Evolutionary conservation across 2,797 vertebrate species (phyloP), one percentile per base, ranked within the genome.

Genomic region (Lophura swinhoii): DNA sequence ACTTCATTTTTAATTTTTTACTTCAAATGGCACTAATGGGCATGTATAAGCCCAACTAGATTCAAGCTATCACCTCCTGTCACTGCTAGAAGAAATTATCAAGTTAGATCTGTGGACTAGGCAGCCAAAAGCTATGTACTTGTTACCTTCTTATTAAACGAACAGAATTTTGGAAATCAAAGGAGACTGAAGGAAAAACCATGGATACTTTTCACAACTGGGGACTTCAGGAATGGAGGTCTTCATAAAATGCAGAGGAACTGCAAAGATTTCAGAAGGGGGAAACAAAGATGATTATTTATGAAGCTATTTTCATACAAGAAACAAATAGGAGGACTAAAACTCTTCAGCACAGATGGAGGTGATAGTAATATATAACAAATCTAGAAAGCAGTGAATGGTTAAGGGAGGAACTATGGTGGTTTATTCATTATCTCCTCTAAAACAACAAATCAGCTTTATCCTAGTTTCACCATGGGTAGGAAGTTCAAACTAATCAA

Each of bases 1-100:
- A 92, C 76, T 70, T 87, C 63, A 91, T 2, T 94, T 94, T 89
- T 84, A 80, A 10, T 39, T 81, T 94, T 93, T 66, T 21, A 86
- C 62, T 93, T 84, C 53, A 72, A 68, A 73, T 69, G 16, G 5
- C 23, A 62, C 83, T 88, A 73, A 91, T 88, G 48, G 31, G 75
- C 28, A 58, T 5, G 2, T 58, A 70, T 84, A 76, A 88, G 17
- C 43, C 75, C 29, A 79, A 67, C 41, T 48, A 73, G 14, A 55
- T 70, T 73, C 64, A 51, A 68, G 33, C 16, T 67, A 29, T 92
- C 37, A 73, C 43, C 33, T 90, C 21, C 22, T 67, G 46, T 78
- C 4, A 44, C 37, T 69, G 41, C 16, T 22, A 88, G 24, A 88
- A 88, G 43, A 48, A 90, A 79, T 76, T 70, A 82, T 55, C 28